These are phyloP conservation scores for Drosophila paracracens DNA, from an alignment of 2,888 invertebrate species.

Conservation along the genomic window DNA sequence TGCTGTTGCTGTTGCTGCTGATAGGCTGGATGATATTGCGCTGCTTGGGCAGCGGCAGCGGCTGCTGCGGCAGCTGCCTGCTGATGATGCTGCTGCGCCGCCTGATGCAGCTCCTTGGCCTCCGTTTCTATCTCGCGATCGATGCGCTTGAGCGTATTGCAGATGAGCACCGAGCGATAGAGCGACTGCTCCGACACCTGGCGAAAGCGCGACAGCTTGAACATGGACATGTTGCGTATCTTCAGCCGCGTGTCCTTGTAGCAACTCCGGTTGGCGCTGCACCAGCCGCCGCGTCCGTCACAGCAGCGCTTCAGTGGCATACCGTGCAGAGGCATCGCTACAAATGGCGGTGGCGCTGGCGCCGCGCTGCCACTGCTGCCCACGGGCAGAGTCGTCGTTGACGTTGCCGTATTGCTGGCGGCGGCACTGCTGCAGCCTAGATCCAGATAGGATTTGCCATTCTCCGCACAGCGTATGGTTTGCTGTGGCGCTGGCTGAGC, in stretches of 20 bases:
- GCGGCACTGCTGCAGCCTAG: constrained; percentile 89
- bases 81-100: constrained; percentile 83
- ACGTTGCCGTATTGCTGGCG: constrained; percentile 54
- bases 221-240: constrained; percentile 96
- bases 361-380: constrained; percentile 26
- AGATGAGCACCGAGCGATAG: constrained; percentile 95
- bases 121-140: constrained; percentile 95
- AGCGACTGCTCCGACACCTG: constrained; percentile 96
- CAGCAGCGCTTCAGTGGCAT: constrained; percentile 86
- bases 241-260: constrained; percentile 94
- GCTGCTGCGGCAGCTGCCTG: constrained; percentile 72
- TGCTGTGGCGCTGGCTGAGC: constrained; percentile 91
- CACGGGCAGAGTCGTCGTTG: constrained; percentile 28
- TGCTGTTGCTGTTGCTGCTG: constrained; percentile 74
- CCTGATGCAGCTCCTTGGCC: constrained; percentile 85
- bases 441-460: constrained; percentile 95
- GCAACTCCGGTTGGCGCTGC: constrained; percentile 91
- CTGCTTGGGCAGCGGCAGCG: constrained; percentile 68
- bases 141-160: constrained; percentile 95
- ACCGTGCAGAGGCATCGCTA: constrained; percentile 75
- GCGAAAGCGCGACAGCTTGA: constrained; percentile 94
- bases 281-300: constrained; percentile 89
- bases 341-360: constrained; percentile 44
- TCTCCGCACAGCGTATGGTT: constrained; percentile 94
- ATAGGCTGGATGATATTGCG: constrained; percentile 79